Evolutionary conservation across 2,888 invertebrate species (phyloP), one percentile per base, ranked within the genome.

Genomic region (Dryococelus australis): DNA sequence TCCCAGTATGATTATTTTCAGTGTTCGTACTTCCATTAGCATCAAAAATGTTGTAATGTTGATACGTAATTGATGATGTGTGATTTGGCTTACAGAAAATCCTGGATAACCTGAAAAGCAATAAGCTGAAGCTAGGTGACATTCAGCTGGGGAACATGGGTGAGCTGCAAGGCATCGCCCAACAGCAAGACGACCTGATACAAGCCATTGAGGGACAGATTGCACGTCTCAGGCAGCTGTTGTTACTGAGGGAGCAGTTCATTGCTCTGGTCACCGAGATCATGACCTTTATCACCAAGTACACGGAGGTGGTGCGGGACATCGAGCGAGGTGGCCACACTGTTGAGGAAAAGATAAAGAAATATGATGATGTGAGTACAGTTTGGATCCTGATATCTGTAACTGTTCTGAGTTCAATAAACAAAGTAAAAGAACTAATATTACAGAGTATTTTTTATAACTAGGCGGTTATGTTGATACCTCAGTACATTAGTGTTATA

Each of bases 201-300:
- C 95, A 95, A 90, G 94, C 96, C 5, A 96, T 98, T 88, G 97
- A 98, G 92, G 97, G 97, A 89, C 97, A 98, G 92, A 95, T 98
- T 89, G 95, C 96, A 0, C 96, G 95, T 92, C 93, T 98, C 12
- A 95, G 97, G 89, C 96, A 97, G 90, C 93, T 98, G 0, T 92
- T 98, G 24, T 92, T 97, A 3, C 92, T 98, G 16, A 94, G 98
- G 24, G 98, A 99, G 91, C 98, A 98, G 91, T 98, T 97, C 92
- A 95, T 97, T 87, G 96, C 96, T 0, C 93, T 98, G 8, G 95
- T 98, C 10, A 97, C 97, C 85, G 98, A 98, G 92, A 98, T 98
- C 43, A 96, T 96, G 91, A 96, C 96, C 1, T 98, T 98, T 90
- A 97, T 98, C 88, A 94, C 96, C 65, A 97, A 97, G 91, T 97